Evolutionary conservation across 2,888 invertebrate species (phyloP).

Genomic region (Dynastes tityus): DNA sequence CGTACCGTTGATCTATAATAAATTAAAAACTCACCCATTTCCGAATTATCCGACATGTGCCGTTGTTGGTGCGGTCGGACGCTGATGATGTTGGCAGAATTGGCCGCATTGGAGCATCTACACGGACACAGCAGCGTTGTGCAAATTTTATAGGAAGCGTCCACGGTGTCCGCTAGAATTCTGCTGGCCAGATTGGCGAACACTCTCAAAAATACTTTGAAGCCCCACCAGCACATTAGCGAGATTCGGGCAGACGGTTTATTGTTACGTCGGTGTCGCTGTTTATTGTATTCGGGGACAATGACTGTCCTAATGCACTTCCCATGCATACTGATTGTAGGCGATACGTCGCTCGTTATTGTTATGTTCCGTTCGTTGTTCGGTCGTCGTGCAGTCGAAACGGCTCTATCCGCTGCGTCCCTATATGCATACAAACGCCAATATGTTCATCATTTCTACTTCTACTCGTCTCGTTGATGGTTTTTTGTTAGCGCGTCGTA

Average conservation of each 20-base stretch:
- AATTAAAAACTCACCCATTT: slow-evolving; percentile 36
- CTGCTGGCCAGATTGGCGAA: slow-evolving; percentile 64
- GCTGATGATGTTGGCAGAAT: slow-evolving; percentile 10
- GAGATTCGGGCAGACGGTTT: slow-evolving; percentile 20
- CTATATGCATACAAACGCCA: slow-evolving; percentile 1
- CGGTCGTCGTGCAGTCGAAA: neutral
- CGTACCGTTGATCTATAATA: slow-evolving; percentile 12
- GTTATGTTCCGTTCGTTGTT: neutral
- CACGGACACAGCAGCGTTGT: slow-evolving; percentile 47
- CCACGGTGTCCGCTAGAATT: slow-evolving; percentile 61
- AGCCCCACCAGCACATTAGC: slow-evolving; percentile 66
- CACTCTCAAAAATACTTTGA: slow-evolving; percentile 65
- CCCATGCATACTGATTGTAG: slow-evolving; percentile 38
- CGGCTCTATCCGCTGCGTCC: neutral
- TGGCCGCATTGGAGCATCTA: slow-evolving; percentile 8
- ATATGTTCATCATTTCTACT: slow-evolving; percentile 19
- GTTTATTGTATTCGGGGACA: slow-evolving; percentile 41
- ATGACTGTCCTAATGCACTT: slow-evolving; percentile 44
- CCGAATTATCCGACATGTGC: slow-evolving; percentile 29
- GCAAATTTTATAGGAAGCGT: slow-evolving; percentile 64
- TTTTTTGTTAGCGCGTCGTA: slow-evolving; percentile 3
- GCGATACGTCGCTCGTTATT: slow-evolving; percentile 7
- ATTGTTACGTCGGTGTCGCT: slow-evolving; percentile 28
- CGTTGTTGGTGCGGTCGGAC: slow-evolving; percentile 37
- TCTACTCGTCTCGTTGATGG: slow-evolving; percentile 2